These are phyloP conservation scores for Lepidocolaptes lacrymiger DNA, from an alignment of 2,797 vertebrate species.

Conservation along the genomic window DNA sequence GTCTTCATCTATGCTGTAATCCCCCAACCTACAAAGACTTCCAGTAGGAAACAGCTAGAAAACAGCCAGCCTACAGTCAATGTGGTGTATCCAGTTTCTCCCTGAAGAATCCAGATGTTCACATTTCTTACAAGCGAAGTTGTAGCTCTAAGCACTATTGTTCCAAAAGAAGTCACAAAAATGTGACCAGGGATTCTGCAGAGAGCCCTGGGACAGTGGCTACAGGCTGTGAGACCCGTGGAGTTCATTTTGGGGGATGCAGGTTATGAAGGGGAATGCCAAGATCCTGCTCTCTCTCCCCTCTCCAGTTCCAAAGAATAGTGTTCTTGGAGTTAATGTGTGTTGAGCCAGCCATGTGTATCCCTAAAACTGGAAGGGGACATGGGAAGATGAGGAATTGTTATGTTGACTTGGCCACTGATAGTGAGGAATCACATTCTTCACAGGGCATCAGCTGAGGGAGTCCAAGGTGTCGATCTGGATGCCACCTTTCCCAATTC, in stretches of 20 bases:
- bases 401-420: neutral
- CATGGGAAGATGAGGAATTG: neutral
- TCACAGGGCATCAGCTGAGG: neutral
- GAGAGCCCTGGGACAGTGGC: neutral
- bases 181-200: neutral
- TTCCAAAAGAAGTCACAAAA: neutral
- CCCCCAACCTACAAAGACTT: neutral
- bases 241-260: neutral
- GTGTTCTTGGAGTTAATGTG: accelerated
- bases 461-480: neutral
- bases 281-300: neutral
- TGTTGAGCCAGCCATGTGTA: neutral
- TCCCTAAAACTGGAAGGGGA: neutral
- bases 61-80: neutral
- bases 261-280: neutral
- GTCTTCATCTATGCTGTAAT: neutral
- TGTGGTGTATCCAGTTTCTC: neutral
- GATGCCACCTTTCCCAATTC: neutral
- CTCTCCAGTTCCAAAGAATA: neutral
- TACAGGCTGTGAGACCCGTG: accelerated
- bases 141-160: neutral
- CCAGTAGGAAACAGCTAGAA: neutral
- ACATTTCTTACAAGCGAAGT: neutral
- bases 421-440: accelerated
- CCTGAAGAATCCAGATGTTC: neutral